These are phyloP conservation scores for Cladorhizidae sp. DNA, from an alignment of 37 sponge, comb jelly and placozoan species.

Conservation along the genomic window DNA sequence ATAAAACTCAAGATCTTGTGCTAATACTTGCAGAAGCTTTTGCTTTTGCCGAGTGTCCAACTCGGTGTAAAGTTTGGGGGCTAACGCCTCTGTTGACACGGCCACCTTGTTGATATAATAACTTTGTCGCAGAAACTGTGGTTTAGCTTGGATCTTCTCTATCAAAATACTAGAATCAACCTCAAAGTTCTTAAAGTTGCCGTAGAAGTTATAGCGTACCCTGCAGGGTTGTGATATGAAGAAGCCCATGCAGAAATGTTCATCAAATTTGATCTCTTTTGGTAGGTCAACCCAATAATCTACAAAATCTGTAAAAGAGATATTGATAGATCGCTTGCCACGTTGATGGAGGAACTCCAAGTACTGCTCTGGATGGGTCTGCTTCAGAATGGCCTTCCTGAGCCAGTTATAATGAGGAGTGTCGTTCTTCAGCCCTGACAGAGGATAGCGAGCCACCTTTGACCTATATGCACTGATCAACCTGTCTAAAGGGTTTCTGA, in stretches of 20 bases:
- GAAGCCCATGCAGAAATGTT: constrained; percentile 32
- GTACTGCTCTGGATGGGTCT: constrained; percentile 12
- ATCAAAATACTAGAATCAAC: constrained; percentile 31
- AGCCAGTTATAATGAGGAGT: constrained; percentile 43
- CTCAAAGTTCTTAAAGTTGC: constrained; percentile 45
- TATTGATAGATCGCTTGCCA: constrained; percentile 9
- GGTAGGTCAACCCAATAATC: constrained; percentile 24
- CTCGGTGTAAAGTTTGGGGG: constrained; percentile 8
- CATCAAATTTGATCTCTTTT: constrained; percentile 18
- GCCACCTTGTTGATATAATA: constrained; percentile 1
- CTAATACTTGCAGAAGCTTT: background rate
- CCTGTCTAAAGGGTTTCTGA: constrained; percentile 58
- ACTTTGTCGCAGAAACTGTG: constrained; percentile 7
- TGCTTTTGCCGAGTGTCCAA: constrained; percentile 8
- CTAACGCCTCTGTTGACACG: constrained; percentile 5
- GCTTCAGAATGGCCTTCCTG: constrained; percentile 8
- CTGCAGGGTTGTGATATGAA: constrained; percentile 36
- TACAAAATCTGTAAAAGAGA: constrained; percentile 43
- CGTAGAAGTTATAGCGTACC: constrained; percentile 35
- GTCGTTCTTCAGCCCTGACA: constrained; percentile 3
- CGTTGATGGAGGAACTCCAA: background rate
- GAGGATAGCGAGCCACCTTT: constrained; percentile 40
- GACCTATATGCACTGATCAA: constrained; percentile 47
- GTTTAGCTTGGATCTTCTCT: background rate
- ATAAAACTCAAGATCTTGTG: constrained; percentile 42